Percentiles rank a stretch among this genome's conserved stretches.
These are phyloP conservation scores for Corynorhinus townsendii DNA, from an alignment of 2,113 vertebrate genomes.

Conservation along the genomic window DNA sequence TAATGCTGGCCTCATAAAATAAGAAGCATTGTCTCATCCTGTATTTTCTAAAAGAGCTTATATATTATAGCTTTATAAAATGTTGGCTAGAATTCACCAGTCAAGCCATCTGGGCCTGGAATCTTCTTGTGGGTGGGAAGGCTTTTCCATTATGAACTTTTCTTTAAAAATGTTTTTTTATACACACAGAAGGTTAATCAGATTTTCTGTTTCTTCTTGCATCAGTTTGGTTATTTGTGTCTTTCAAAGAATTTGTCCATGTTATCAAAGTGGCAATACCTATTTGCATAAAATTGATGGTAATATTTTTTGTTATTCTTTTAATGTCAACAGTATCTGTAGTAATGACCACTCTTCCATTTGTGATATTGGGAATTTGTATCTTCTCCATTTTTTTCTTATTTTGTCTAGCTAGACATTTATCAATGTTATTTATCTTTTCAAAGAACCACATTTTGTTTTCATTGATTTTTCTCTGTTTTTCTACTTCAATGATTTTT, in stretches of 20 bases:
- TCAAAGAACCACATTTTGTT: not conserved
- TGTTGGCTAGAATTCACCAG: not conserved
- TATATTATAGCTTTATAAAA: not conserved
- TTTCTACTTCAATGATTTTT: not conserved
- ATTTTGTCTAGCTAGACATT: not conserved
- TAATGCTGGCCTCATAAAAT: not conserved
- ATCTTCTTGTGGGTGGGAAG: not conserved
- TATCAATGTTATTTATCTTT: not conserved
- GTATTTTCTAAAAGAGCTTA: not conserved
- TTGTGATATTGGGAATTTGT: not conserved
- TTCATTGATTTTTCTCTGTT: not conserved
- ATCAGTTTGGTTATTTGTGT: not conserved
- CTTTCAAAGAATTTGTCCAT: slow-evolving; percentile 2
- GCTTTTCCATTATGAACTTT: not conserved
- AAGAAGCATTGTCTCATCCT: not conserved
- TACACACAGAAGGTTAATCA: not conserved
- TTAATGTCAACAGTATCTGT: not conserved
- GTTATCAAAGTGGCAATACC: not conserved
- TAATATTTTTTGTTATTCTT: not conserved
- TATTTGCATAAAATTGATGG: not conserved
- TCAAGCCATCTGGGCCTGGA: not conserved
- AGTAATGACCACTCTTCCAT: not conserved
- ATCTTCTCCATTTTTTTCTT: not conserved
- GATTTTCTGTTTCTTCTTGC: not conserved
- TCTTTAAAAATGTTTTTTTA: not conserved